Percentiles rank a stretch among this genome's conserved stretches.
Evolutionary conservation across 2,797 vertebrate species (phyloP).

Genomic region (Hemibagrus guttatus): DNA sequence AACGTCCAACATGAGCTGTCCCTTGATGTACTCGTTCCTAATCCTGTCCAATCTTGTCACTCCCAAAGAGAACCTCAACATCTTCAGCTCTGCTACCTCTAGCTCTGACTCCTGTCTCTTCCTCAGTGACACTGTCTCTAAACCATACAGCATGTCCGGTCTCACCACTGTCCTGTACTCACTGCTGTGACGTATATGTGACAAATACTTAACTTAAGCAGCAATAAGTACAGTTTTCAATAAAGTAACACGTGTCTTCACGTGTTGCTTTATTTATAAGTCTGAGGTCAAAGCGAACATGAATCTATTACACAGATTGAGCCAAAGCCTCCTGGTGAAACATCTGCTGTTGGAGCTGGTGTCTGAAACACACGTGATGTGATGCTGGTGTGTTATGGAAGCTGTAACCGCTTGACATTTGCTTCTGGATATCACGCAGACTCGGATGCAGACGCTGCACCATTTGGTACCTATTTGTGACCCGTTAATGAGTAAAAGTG

Average conservation of each 20-base stretch:
- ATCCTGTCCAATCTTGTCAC: no score
- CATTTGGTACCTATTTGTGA: slow-evolving; percentile 57
- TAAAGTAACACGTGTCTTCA: neutral
- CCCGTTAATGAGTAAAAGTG: slow-evolving; percentile 46
- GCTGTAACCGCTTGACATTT: slow-evolving; percentile 2
- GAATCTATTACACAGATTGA: slow-evolving; percentile 27
- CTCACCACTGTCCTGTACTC: no score
- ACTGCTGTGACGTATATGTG: no score
- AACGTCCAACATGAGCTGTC: no score
- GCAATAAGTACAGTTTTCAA: neutral
- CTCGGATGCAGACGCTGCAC: slow-evolving; percentile 10
- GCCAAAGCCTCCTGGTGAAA: slow-evolving; percentile 33
- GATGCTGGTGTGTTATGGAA: slow-evolving; percentile 47
- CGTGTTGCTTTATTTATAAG: no score
- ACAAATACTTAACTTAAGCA: no score
- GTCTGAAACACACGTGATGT: slow-evolving; percentile 4
- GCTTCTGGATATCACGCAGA: slow-evolving; percentile 25
- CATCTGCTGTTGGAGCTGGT: neutral
- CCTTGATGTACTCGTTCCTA: no score
- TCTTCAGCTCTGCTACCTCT: no score
- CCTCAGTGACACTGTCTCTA: no score
- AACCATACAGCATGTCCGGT: no score
- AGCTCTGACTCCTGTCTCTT: no score
- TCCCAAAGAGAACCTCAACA: no score
- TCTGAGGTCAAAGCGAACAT: slow-evolving; percentile 37